phyloP scores from a whole-genome alignment of 2,888 invertebrate species.

The Nymphalis c-album region DNA sequence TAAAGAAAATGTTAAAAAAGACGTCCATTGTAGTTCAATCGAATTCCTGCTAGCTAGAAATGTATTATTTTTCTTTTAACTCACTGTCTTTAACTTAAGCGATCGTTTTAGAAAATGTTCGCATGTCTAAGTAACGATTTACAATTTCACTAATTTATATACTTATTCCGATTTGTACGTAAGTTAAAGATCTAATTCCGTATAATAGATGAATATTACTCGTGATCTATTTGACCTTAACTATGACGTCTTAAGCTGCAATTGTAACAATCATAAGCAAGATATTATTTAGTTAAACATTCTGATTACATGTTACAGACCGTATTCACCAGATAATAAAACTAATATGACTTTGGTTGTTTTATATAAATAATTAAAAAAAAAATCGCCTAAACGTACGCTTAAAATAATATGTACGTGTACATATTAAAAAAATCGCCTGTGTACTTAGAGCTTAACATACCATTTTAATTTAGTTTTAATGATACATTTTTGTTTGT shows the following conservation, averaged over 20 bases:
- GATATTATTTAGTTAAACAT: too few species aligned
- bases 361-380: too few species aligned
- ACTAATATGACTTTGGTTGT: too few species aligned
- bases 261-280: too few species aligned
- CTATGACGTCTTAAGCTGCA: neutral
- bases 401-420: too few species aligned
- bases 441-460: too few species aligned
- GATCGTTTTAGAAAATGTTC: neutral
- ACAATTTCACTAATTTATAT: neutral
- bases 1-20: slow-evolving; percentile 10
- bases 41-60: neutral
- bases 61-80: slow-evolving; percentile 3
- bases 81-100: slow-evolving; percentile 1
- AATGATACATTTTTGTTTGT: too few species aligned
- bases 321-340: neutral
- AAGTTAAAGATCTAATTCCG: neutral
- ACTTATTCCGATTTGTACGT: too few species aligned
- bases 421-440: too few species aligned
- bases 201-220: neutral
- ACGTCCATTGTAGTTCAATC: slow-evolving; percentile 19
- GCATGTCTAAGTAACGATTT: neutral
- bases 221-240: neutral
- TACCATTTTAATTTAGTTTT: too few species aligned
- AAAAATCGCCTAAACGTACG: too few species aligned
- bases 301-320: neutral